A percentile compares a stretch with the other conserved stretches of the same genome.
Evolutionary conservation across 2,797 vertebrate genomes (phyloP).

Genomic region (Sebastes miniatus): DNA sequence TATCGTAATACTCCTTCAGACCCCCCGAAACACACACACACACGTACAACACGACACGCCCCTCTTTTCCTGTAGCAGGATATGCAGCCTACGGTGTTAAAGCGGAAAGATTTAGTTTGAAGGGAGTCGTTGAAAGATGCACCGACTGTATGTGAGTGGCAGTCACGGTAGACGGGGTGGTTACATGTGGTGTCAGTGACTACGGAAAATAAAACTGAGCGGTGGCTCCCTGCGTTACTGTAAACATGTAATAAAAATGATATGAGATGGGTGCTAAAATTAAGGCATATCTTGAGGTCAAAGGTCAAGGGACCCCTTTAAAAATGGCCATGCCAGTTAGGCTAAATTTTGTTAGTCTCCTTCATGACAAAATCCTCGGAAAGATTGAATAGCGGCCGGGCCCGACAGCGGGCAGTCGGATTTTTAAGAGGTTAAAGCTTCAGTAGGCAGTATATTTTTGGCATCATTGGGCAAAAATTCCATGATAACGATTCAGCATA

Average conservation of each 20-base stretch:
- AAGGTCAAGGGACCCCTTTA: too few relatives aligned
- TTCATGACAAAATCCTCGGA: too few relatives aligned
- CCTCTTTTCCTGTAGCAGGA: slow-evolving; percentile 16
- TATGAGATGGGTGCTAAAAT: not conserved
- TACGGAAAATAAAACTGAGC: not conserved
- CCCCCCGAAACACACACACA: not conserved
- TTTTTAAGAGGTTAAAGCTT: too few relatives aligned
- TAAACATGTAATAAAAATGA: slow-evolving; percentile 14
- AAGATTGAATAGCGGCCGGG: too few relatives aligned
- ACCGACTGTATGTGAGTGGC: not conserved
- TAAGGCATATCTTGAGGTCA: not conserved
- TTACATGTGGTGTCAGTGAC: not conserved
- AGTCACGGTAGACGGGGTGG: not conserved
- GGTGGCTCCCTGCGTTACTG: not conserved
- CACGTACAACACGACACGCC: slow-evolving; percentile 3
- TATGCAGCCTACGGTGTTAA: slow-evolving; percentile 8
- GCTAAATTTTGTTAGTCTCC: too few relatives aligned
- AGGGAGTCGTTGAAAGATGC: not conserved
- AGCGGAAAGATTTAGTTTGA: not conserved
- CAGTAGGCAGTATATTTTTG: too few relatives aligned
- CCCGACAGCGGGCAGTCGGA: too few relatives aligned
- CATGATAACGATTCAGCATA: too few relatives aligned
- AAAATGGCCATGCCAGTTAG: too few relatives aligned
- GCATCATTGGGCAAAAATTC: too few relatives aligned
- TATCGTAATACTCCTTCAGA: slow-evolving; percentile 40